phyloP scores from a whole-genome alignment of 2,113 vertebrate genomes.

The Sarotherodon lohbergeri region DNA sequence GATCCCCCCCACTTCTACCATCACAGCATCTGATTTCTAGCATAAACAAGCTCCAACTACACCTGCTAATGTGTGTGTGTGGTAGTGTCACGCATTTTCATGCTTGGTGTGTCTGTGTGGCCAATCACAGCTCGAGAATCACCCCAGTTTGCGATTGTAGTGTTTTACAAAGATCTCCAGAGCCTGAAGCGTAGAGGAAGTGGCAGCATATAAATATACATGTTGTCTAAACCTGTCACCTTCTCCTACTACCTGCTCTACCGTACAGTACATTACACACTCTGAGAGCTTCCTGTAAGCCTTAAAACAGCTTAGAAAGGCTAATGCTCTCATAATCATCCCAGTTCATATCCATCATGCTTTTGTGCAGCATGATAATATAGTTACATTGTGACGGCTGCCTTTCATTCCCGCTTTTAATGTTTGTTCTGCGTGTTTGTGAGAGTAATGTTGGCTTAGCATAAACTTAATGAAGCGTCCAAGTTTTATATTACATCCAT shows the following conservation, averaged over 20 bases:
- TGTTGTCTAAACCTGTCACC: constrained; percentile 24
- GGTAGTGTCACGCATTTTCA: constrained; percentile 17
- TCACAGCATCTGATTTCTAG: constrained; percentile 2
- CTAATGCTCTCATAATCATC: constrained; percentile 38
- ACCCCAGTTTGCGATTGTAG: neutral
- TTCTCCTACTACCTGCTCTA: neutral
- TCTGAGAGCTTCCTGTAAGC: constrained; percentile 14
- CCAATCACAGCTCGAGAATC: constrained; percentile 5
- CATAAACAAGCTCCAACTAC: constrained; percentile 4
- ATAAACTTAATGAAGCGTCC: neutral
- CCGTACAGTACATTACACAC: constrained; percentile 1
- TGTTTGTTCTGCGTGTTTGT: neutral
- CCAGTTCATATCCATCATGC: constrained; percentile 36
- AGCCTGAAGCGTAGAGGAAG: neutral
- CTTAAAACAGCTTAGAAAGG: constrained; percentile 27
- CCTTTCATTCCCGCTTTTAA: neutral
- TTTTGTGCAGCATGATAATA: constrained; percentile 23
- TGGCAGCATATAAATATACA: neutral
- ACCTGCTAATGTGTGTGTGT: constrained; percentile 17
- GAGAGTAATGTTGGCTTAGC: neutral
- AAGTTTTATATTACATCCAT: neutral
- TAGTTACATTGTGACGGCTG: neutral
- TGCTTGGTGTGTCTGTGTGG: constrained; percentile 29
- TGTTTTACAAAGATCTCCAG: neutral
- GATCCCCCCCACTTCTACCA: neutral